Base-by-base conservation (phyloP, 2,113 vertebrate genomes). In the Melospiza georgiana region DNA sequence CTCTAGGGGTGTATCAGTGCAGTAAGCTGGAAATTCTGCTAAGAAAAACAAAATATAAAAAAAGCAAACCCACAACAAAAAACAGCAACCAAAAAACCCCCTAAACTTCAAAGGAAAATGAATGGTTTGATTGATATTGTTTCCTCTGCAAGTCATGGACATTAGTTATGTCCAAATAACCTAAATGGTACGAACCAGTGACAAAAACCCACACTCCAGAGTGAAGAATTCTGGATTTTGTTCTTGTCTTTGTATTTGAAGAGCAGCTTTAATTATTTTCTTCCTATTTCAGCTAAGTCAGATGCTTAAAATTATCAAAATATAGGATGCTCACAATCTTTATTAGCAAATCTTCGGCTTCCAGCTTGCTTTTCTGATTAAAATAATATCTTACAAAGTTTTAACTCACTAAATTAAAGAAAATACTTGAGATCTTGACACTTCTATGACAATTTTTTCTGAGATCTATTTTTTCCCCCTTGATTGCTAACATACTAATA, bases 401-500 rank as follows among this genome's bases (percentile, higher is more conserved):
- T 77, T 77, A 84, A 72, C 33, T 94, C 78, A 55, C 63, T 67
- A 89, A 95, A 88, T 93, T 82, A 94, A 81, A 92, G 57, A 82
- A 52, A 88, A 89, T 80, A 85, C 12, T 71, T 63, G 37, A 67
- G 66, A 85, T 55, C 27, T 86, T 96, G 82, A 83, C 77, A 91
- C 46, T 75, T 77, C 71, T 44, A 39, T 63, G 61, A 84, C 83
- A 90, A 83, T 89, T 87, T 84, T 94, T 72, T 84, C 73, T 6
- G 2, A 83, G 63, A 95, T 68, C 41, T n/a, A 54, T 59, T 94
- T 94, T 71, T 59, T 14, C 35, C 25, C 12, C 19, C 41, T 72
- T 96, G 97, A 98, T 98, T 97, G 97, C 93, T 96, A 95, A 87
- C 81, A 93, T 65, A 49, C 55, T 95, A 96, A 94, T 96, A 81